These are phyloP conservation scores for Marronus borbonicus DNA, from an alignment of 2,888 invertebrate genomes.

Conservation along the genomic window DNA sequence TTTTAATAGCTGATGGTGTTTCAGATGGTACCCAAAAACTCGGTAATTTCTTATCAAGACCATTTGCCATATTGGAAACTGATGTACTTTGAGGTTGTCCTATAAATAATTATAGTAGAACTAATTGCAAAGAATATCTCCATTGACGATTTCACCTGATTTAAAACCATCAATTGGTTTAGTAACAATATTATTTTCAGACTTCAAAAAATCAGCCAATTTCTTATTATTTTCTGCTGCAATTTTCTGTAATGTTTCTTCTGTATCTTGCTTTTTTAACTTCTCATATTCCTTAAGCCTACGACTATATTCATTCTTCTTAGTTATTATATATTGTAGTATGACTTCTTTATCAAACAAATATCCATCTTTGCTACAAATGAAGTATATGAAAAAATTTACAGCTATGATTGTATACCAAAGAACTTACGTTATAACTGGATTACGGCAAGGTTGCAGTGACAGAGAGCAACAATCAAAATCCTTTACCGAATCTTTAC, in stretches of 20 bases:
- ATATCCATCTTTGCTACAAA: constrained; percentile 83
- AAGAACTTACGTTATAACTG: constrained; percentile 84
- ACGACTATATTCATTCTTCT: constrained; percentile 92
- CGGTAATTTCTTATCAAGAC: constrained; percentile 86
- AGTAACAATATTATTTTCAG: constrained; percentile 84
- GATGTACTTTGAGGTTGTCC: constrained; percentile 65
- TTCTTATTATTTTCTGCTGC: constrained; percentile 83
- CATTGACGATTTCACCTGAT: constrained; percentile 57
- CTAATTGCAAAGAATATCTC: neutral
- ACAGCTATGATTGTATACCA: neutral
- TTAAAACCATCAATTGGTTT: constrained; percentile 68
- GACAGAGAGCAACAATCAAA: constrained; percentile 99
- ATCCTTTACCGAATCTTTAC: constrained; percentile 94
- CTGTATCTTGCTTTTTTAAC: constrained; percentile 83
- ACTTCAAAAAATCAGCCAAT: constrained; percentile 85
- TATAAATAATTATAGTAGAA: constrained; percentile 48
- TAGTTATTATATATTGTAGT: constrained; percentile 93
- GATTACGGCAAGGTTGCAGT: constrained; percentile 95
- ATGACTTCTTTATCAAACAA: constrained; percentile 98
- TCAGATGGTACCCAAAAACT: constrained; percentile 98
- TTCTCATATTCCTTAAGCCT: constrained; percentile 94
- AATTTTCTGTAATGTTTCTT: constrained; percentile 79
- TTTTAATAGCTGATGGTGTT: constrained; percentile 84
- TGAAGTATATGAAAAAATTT: neutral
- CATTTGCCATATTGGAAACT: constrained; percentile 83